phyloP scores from a whole-genome alignment of 1,140 invertebrate genomes.

The Temnothorax nylanderi region DNA sequence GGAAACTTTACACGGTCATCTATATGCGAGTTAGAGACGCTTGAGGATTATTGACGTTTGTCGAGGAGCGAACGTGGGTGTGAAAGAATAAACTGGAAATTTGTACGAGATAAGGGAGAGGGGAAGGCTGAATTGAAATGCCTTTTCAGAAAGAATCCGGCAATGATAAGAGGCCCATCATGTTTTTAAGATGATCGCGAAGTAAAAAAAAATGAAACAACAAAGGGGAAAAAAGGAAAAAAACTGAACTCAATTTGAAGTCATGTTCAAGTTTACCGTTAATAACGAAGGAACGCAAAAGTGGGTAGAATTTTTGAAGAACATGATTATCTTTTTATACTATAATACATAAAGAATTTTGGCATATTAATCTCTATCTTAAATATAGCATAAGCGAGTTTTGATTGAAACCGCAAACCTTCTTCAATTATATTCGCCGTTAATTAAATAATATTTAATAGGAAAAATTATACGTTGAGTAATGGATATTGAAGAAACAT shows the following conservation, averaged over 20 bases:
- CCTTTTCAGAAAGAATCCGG: background rate
- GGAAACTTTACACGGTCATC: background rate
- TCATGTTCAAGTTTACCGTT: background rate
- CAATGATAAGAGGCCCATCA: background rate
- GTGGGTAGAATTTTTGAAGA: background rate
- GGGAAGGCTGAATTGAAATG: background rate
- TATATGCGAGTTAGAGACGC: background rate
- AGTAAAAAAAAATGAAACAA: background rate
- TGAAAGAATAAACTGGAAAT: background rate
- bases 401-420: background rate
- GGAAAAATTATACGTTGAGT: background rate
- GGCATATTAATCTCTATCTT: background rate
- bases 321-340: background rate
- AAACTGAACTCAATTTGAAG: background rate
- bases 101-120: background rate
- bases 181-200: background rate
- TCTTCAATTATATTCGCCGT: background rate
- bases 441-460: conserved; percentile 3
- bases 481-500: background rate
- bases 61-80: background rate
- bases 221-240: background rate
- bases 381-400: background rate
- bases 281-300: background rate
- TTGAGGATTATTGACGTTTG: background rate
- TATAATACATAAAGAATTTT: too few relatives aligned